Evolutionary conservation across 2,888 invertebrate genomes (phyloP).

Genomic region (Limnephilus rhombicus): DNA sequence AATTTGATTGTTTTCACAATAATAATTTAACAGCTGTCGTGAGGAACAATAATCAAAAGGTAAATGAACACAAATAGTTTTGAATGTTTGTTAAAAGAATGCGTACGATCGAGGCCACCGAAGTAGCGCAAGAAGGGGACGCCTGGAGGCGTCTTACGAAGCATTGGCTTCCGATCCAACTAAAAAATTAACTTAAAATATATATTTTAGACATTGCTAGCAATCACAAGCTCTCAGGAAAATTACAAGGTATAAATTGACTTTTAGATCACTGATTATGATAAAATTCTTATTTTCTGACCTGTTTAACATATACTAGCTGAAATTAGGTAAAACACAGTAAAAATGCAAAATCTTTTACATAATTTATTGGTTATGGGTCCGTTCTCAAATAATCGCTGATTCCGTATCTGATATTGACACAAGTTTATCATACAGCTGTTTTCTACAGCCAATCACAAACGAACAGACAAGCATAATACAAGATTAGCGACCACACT

Average conservation of each 20-base stretch:
- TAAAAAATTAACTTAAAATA: not conserved
- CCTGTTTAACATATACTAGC: no score
- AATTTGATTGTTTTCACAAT: no score
- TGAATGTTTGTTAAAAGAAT: no score
- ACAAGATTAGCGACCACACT: not conserved
- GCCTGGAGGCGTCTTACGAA: not conserved
- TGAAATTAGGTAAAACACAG: not conserved
- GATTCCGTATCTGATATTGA: constrained; percentile 4
- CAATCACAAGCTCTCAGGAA: not conserved
- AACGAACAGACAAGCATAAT: not conserved
- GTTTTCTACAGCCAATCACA: constrained; percentile 6
- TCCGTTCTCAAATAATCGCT: not conserved
- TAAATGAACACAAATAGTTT: no score
- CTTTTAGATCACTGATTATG: not conserved
- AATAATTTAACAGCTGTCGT: no score
- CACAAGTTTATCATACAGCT: constrained; percentile 26
- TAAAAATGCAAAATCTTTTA: not conserved
- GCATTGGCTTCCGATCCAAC: not conserved
- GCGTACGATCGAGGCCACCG: no score
- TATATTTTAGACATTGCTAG: not conserved
- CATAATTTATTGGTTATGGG: not conserved
- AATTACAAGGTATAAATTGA: not conserved
- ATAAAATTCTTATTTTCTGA: not conserved
- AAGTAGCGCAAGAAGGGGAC: no score
- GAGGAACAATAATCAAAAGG: no score